Conservation (phyloP, 2,797 vertebrate genomes). For the Rhynchotus rufescens region DNA sequence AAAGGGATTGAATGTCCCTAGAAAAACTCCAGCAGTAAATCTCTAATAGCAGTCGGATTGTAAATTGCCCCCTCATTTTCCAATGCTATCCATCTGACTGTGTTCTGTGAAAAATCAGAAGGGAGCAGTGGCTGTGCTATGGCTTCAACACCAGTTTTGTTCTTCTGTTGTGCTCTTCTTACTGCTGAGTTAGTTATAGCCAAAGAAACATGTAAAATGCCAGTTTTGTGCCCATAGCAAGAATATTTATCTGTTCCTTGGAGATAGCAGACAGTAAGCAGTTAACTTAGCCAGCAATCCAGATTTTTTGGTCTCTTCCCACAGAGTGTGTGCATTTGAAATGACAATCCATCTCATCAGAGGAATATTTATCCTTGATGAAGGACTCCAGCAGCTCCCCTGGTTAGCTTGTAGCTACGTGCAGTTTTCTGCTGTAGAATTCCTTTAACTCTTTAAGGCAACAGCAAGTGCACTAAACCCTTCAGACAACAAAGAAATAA, state of each 20-base stretch:
- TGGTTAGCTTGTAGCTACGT: slow-evolving; percentile 33
- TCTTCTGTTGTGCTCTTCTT: background rate
- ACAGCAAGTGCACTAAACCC: background rate
- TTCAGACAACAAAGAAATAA: slow-evolving; percentile 20
- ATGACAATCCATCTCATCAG: slow-evolving; percentile 20
- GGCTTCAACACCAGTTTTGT: background rate
- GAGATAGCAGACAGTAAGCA: background rate
- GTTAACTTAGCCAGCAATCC: background rate
- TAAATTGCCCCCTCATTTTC: background rate
- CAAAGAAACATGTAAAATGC: background rate
- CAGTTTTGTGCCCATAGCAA: background rate
- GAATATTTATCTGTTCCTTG: background rate
- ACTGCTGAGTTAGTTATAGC: background rate
- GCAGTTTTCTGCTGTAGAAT: background rate
- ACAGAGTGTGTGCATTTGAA: background rate
- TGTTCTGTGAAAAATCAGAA: background rate
- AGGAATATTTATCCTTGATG: background rate
- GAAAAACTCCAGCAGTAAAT: background rate
- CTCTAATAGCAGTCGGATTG: background rate
- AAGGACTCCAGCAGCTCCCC: slow-evolving; percentile 30
- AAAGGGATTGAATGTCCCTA: background rate
- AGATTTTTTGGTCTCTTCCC: background rate
- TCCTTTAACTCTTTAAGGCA: background rate
- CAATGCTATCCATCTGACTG: background rate
- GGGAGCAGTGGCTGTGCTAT: background rate